A percentile compares a stretch with the other conserved stretches of the same genome.
These are phyloP conservation scores for Acanthoscelides obtectus DNA, from an alignment of 2,888 invertebrate species.

Conservation along the genomic window DNA sequence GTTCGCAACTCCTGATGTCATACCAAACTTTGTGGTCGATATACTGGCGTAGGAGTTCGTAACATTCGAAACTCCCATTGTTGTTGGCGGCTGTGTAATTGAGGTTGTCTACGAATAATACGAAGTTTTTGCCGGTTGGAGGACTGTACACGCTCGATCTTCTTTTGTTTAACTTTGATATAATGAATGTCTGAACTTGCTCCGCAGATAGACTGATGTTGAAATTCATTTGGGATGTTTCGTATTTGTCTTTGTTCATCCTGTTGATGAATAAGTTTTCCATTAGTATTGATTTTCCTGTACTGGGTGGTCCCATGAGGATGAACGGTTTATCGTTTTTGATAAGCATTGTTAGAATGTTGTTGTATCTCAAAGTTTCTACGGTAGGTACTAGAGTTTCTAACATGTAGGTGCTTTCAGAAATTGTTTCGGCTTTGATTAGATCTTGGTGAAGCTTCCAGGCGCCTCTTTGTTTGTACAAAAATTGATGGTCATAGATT, in stretches of 20 bases:
- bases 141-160: conserved; percentile 56
- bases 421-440: conserved; percentile 47
- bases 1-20: conserved; percentile 52
- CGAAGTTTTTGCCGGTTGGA: conserved; percentile 51
- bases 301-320: conserved; percentile 56
- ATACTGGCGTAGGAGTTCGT: conserved; percentile 60
- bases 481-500: conserved; percentile 56
- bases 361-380: conserved; percentile 53
- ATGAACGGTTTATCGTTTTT: conserved; percentile 60
- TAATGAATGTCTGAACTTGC: conserved; percentile 50
- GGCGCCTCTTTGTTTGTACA: conserved; percentile 54
- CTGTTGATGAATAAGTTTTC: conserved; percentile 49
- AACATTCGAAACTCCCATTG: conserved; percentile 52
- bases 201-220: conserved; percentile 50
- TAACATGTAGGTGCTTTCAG: conserved; percentile 44
- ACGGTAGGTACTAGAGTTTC: conserved; percentile 54
- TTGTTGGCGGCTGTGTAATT: conserved; percentile 53
- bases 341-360: conserved; percentile 53
- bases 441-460: conserved; percentile 59
- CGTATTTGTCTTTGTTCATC: conserved; percentile 49
- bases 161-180: conserved; percentile 50
- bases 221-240: conserved; percentile 54
- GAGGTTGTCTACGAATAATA: conserved; percentile 65
- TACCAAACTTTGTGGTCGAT: conserved; percentile 61
- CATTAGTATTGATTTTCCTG: conserved; percentile 60